Base-by-base conservation (phyloP, 2,797 vertebrate species). In the Galago senegalensis region DNA sequence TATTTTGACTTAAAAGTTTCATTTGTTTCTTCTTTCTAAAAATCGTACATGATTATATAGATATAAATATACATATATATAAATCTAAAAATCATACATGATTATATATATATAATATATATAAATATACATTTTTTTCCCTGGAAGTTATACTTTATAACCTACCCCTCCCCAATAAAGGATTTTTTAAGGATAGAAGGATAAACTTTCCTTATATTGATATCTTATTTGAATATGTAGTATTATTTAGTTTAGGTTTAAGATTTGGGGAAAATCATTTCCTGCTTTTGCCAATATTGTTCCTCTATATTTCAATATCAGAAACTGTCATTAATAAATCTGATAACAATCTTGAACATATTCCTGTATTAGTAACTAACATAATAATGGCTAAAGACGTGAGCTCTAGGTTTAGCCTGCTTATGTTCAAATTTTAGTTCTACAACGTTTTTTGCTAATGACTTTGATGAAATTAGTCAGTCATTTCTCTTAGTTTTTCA, bases 381-480 rank as follows among this genome's bases (percentile, higher is more conserved):
- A 37, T 3, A 58, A 49, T 76, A 86, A 10, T 82, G 21, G 3
- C 4, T 77, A 40, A 95, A 91, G 29, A 79, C 20, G 29, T 43
- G 17, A 2, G 65, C 53, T 83, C 95, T 18, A 21, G 43, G 58
- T 0, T 29, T 85, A 91, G 1, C 29, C 8, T 85, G 3, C 12
- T 75, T 80, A 63, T 94, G 20, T n/a, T 72, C 25, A 69, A 86
- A 94, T 81, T 92, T 10, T 53, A 81, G 17, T 75, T 80, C 29
- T 18, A 73, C 31, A 60, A 5, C 3, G 12, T 5, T 67, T 20
- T 76, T 63, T 61, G 20, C 16, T 76, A 34, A 25, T 40, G 17
- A 87, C 27, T 67, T 72, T 91, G 29, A 31, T 61, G 11, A 60
- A 77, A 65, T 87, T 61, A 70, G 49, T 76, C 37, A 87, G 6